Evolutionary conservation across 2,113 vertebrate genomes (phyloP).

Genomic region (Chaetorhynchus papuensis): DNA sequence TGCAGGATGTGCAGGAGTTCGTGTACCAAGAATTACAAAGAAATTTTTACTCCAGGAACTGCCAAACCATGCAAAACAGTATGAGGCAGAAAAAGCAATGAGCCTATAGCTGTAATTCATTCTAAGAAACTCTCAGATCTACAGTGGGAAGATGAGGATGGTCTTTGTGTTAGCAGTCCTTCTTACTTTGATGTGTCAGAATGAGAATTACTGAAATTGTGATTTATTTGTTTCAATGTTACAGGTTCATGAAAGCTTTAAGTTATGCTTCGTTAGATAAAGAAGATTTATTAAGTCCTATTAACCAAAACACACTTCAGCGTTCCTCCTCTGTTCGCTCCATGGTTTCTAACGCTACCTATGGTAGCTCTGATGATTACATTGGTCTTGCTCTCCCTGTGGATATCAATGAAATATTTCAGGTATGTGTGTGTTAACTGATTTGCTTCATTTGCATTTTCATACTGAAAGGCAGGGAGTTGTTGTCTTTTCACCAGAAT

Average conservation of each 20-base stretch:
- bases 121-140: neutral
- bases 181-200: neutral
- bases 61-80: neutral
- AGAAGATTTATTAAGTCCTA: slow-evolving; percentile 95
- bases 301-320: slow-evolving; percentile 94
- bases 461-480: neutral
- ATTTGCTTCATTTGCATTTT: neutral
- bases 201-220: neutral
- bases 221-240: slow-evolving; percentile 20
- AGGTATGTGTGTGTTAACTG: slow-evolving; percentile 39
- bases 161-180: neutral
- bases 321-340: slow-evolving; percentile 96
- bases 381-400: slow-evolving; percentile 92
- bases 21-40: neutral
- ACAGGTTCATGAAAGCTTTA: slow-evolving; percentile 96
- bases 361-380: slow-evolving; percentile 90
- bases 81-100: neutral
- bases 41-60: neutral
- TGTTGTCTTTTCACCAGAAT: neutral
- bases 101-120: neutral
- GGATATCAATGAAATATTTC: slow-evolving; percentile 95
- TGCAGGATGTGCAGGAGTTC: neutral
- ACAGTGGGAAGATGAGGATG: neutral
- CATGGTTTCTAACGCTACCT: slow-evolving; percentile 93
- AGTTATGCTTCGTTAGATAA: slow-evolving; percentile 98